These are phyloP conservation scores for Toxotes jaculatrix DNA, from an alignment of 2,113 vertebrate species.

Conservation along the genomic window DNA sequence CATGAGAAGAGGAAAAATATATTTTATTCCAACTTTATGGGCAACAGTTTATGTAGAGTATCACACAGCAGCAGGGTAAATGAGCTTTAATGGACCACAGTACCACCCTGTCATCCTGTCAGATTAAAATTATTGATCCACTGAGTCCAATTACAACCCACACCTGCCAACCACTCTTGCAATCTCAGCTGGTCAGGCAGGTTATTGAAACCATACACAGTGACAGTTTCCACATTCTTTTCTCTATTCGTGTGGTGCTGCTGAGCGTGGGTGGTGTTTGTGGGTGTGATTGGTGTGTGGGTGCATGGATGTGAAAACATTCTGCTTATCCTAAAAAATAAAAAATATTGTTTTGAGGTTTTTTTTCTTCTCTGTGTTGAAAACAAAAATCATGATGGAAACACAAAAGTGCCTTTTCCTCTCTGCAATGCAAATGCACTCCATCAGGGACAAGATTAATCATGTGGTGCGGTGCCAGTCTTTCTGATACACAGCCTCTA, in stretches of 20 bases:
- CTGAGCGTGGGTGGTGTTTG: background rate
- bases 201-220: constrained; percentile 12
- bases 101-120: background rate
- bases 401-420: background rate
- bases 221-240: background rate
- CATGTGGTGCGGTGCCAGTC: constrained; percentile 35
- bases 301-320: background rate
- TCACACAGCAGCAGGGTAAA: background rate
- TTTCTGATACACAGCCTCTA: constrained; percentile 31
- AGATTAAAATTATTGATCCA: constrained; percentile 39
- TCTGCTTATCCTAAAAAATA: background rate
- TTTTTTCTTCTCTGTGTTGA: background rate
- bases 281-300: background rate
- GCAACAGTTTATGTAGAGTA: background rate
- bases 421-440: constrained; percentile 25
- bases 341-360: background rate
- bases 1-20: too few relatives aligned
- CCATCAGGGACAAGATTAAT: constrained; percentile 31
- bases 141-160: constrained; percentile 20
- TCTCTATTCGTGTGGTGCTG: background rate
- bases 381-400: background rate
- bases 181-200: background rate
- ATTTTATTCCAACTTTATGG: too few relatives aligned
- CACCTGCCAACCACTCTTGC: background rate
- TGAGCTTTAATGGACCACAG: background rate